Base-by-base conservation (phyloP, 2,888 invertebrate species). In the Brachypterus glaber region DNA sequence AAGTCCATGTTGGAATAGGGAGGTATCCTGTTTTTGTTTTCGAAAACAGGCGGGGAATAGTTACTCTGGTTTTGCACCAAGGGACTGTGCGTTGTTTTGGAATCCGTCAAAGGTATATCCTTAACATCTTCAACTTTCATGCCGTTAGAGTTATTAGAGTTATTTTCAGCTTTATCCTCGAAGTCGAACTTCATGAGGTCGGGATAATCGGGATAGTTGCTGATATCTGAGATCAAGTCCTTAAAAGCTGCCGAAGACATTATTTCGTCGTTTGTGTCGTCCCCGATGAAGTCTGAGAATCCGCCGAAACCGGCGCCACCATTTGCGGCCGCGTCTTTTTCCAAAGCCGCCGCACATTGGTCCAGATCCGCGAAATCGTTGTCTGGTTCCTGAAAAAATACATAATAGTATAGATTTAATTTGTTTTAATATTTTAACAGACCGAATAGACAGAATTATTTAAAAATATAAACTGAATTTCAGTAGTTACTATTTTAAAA, bases 311-410 rank as follows among this genome's bases (percentile, higher is more conserved):
- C 79, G 32, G 78, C 73, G 7, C 77, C 78, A 4, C 77, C 78
- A 57, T 77, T 77, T 8, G 74, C 74, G 2, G 80, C 82, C 2
- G 77, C 82, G 58, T 89, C 90, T 52, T 89, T 84, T 53, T 89
- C 90, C 42, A 90, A 69, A 1, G 88, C 86, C 4, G 83, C 85
- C 7, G 87, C 87, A 65, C 85, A 85, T 57, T 83, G 81, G 53
- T 84, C 84, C 49, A 89, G 67, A 47, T 88, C 88, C n/a, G 84
- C 82, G 60, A 87, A 89, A 58, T 86, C 88, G 57, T 82, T 82
- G 60, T 86, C 85, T 9, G 87, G 86, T 52, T 74, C 74, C 47
- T 67, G 64, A 46, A n/a, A n/a, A n/a, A n/a, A n/a, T n/a, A n/a
- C n/a, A n/a, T n/a, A n/a, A n/a, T n/a, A n/a, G n/a, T n/a, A 70